Percentiles rank a stretch among this genome's conserved stretches.
These are phyloP conservation scores for Nansenia antarctica DNA, from an alignment of 2,113 vertebrate species.

Conservation along the genomic window DNA sequence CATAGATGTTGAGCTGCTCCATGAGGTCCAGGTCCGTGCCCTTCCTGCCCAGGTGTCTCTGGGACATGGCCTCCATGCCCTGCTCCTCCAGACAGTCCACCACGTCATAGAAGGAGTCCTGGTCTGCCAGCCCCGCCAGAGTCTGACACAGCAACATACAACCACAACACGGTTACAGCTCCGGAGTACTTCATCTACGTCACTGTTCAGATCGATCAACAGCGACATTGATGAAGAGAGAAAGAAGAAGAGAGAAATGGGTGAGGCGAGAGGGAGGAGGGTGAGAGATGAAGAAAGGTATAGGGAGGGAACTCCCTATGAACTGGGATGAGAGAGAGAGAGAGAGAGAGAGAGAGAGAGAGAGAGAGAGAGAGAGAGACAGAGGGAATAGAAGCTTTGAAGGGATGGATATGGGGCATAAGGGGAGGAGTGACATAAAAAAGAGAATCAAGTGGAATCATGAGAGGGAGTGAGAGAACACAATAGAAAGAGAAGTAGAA, in stretches of 20 bases:
- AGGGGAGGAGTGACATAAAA: not conserved
- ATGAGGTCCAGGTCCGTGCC: slow-evolving; percentile 93
- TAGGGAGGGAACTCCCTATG: not conserved
- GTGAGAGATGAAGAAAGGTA: not conserved
- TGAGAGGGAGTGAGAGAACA: not conserved
- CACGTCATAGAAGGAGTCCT: slow-evolving; percentile 95
- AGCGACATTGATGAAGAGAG: not conserved
- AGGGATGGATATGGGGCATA: too few species aligned
- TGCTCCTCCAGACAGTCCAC: slow-evolving; percentile 96
- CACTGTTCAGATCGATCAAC: slow-evolving; percentile 3
- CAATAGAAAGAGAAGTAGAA: not conserved
- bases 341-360: not conserved
- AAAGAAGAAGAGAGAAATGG: not conserved
- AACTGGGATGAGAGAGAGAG: too few species aligned
- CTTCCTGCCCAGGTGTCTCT: slow-evolving; percentile 90
- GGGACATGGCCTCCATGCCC: slow-evolving; percentile 85
- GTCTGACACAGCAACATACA: slow-evolving; percentile 72
- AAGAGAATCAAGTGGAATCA: not conserved
- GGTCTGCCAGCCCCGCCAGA: slow-evolving; percentile 88
- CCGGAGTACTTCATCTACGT: not conserved
- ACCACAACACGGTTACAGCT: slow-evolving; percentile 1
- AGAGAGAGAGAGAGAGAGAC: not conserved
- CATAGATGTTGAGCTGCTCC: slow-evolving; percentile 96
- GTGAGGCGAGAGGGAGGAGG: not conserved
- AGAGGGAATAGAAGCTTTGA: too few species aligned